Evolutionary conservation across 2,113 vertebrate species (phyloP), one percentile per base, ranked within the genome.

Genomic region (Pyxicephalus adspersus): DNA sequence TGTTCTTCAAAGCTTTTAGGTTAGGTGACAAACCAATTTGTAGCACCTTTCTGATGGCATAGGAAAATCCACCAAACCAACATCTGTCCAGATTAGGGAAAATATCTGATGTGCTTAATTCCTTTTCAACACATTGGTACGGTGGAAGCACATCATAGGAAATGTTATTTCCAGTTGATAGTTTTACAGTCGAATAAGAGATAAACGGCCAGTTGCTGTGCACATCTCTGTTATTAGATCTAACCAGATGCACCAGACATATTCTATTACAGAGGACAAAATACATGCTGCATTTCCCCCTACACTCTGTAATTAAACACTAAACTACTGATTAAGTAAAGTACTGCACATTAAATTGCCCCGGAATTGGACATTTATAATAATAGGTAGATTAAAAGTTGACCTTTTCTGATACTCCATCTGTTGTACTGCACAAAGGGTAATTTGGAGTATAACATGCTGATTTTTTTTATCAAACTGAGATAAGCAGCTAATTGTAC

Each of bases 351-450:
- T 28, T 3, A 57, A 45, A 60, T 34, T 52, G 76, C 58, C 80
- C 83, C 45, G 2, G 51, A 31, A 28, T 2, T 0, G 65, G 65
- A 78, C 67, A 74, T 23, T 78, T 66, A 51, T 1, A 75, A 75
- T 75, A 82, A 82, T 75, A 82, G 61, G 70, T 82, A 66, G 80
- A 26, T 45, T 66, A 58, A 23, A 50, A 58, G 52, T 38, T 82
- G 80, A 82, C 80, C 80, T 82, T 82, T 80, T 54, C 61, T 66
- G 70, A 34, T 75, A 38, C 61, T 66, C 71, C 80, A 82, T 82
- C 80, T 82, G 80, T 66, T 82, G 57, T 23, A 66, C 66, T 75
- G 29, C 34, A 45, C 20, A 31, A 83, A 64, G 64, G 38, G 26
- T 29, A 63, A 82, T 66, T 75, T 80, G 0, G 26, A 64, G n/a